A percentile compares a stretch with the other conserved stretches of the same genome.
phyloP scores from a whole-genome alignment of 2,888 invertebrate species.

The Drosophila nigricruria region DNA sequence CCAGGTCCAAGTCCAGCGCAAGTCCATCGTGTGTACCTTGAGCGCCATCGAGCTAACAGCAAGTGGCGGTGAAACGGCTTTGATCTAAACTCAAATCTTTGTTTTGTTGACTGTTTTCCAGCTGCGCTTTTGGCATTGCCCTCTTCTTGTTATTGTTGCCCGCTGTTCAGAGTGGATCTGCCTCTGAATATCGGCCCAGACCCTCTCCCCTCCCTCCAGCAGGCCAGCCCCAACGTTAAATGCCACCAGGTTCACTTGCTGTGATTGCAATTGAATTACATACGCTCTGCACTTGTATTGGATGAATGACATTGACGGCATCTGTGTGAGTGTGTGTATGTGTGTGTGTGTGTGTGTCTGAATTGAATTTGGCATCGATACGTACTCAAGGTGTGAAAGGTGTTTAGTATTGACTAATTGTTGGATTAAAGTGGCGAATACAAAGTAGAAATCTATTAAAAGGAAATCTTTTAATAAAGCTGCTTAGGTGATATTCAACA shows the following conservation, averaged over 20 bases:
- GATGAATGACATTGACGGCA: conserved; percentile 67
- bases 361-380: conserved; percentile 47
- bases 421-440: conserved; percentile 72
- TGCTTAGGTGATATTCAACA: not conserved
- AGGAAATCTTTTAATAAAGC: conserved; percentile 8
- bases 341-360: conserved; percentile 21
- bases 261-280: conserved; percentile 76
- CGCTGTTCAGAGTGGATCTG: conserved; percentile 48
- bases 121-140: conserved; percentile 71
- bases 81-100: conserved; percentile 79
- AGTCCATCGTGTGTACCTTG: conserved; percentile 70
- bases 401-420: conserved; percentile 83
- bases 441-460: conserved; percentile 52
- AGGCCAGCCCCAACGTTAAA: conserved; percentile 54
- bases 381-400: conserved; percentile 76
- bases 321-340: conserved; percentile 5
- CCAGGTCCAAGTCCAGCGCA: conserved; percentile 56
- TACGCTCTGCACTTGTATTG: conserved; percentile 44
- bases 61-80: conserved; percentile 77
- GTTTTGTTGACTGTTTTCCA: conserved; percentile 71
- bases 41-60: conserved; percentile 77
- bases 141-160: conserved; percentile 60
- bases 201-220: conserved; percentile 4
- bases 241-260: conserved; percentile 78
- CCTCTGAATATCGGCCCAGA: conserved; percentile 42